phyloP scores from a whole-genome alignment of 1,140 invertebrate species.

The Drosophila mojavensis region DNA sequence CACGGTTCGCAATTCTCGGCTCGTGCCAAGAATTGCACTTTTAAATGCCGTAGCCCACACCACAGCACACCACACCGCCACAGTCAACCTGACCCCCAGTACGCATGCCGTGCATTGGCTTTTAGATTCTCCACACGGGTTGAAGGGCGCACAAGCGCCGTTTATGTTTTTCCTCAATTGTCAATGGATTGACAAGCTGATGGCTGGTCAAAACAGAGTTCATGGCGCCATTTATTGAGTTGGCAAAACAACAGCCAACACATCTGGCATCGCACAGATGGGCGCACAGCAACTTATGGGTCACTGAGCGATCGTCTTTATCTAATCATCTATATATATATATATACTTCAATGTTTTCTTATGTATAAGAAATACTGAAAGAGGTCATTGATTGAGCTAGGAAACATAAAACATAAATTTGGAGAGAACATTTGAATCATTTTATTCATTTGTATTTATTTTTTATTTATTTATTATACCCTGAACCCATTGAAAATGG shows the following conservation, averaged over 20 bases:
- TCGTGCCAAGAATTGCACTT: conserved; percentile 53
- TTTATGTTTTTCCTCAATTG: conserved; percentile 53
- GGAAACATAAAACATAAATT: no score
- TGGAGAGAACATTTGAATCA: no score
- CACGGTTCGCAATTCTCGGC: not conserved
- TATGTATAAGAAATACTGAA: not conserved
- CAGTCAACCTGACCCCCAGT: not conserved
- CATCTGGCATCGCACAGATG: conserved; percentile 22
- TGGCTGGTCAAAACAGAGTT: conserved; percentile 50
- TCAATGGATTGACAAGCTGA: conserved; percentile 42
- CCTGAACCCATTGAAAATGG: no score
- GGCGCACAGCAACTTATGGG: not conserved
- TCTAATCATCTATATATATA: no score
- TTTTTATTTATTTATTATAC: no score
- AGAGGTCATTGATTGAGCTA: no score
- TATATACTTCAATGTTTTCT: not conserved
- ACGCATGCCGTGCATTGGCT: conserved; percentile 59
- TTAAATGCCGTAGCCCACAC: not conserved
- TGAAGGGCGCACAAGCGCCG: conserved; percentile 55
- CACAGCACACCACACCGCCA: no score
- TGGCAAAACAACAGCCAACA: conserved; percentile 18
- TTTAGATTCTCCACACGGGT: conserved; percentile 44
- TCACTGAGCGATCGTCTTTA: conserved; percentile 11
- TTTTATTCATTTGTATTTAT: no score
- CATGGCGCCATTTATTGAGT: conserved; percentile 30